Conservation (phyloP, 2,888 invertebrate genomes). For the Arrhopalites spinosus region DNA sequence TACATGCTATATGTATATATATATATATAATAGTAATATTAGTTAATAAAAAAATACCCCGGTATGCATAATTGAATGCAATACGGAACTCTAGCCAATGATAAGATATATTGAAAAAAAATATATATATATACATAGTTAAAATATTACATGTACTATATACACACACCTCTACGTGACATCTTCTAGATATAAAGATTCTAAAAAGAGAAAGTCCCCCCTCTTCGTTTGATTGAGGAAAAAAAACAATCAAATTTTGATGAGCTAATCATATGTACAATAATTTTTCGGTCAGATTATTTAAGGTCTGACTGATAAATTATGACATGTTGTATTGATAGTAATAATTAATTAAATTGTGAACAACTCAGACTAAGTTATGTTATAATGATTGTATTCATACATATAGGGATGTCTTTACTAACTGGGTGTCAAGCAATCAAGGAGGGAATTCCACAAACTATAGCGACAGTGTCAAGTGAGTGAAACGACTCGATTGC, state of each 20-base stretch:
- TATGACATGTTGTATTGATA: neutral
- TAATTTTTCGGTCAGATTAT: no score
- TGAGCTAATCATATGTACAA: no score
- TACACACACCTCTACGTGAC: no score
- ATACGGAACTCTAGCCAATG: slow-evolving; percentile 3
- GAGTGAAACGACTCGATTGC: slow-evolving; percentile 39
- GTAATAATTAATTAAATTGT: neutral
- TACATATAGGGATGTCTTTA: slow-evolving; percentile 81
- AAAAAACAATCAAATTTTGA: no score
- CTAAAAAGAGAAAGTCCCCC: no score
- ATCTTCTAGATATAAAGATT: no score
- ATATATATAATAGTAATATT: neutral
- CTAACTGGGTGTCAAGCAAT: slow-evolving; percentile 83
- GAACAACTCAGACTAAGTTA: neutral
- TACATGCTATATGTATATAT: neutral
- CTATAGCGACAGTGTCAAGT: slow-evolving; percentile 51
- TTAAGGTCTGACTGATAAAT: no score
- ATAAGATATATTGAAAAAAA: neutral
- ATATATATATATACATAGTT: neutral
- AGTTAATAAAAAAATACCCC: neutral
- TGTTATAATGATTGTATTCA: slow-evolving; percentile 30
- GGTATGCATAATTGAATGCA: neutral
- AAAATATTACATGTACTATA: no score
- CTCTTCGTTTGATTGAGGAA: no score
- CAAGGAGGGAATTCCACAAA: slow-evolving; percentile 65